phyloP scores from a whole-genome alignment of 2,888 invertebrate species.

The Ornithoptera alexandrae region DNA sequence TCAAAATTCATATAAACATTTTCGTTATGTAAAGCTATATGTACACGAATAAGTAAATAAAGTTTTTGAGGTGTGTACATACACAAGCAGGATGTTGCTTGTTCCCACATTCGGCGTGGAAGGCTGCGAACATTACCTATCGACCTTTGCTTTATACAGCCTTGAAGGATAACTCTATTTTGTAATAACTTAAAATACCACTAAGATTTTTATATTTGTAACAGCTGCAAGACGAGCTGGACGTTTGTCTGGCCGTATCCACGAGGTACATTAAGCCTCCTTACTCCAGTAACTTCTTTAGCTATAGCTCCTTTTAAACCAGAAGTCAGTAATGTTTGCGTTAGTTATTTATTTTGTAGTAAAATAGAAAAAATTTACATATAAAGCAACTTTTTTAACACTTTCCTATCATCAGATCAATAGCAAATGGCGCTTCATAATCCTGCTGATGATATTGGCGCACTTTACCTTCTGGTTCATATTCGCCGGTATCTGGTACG shows the following conservation, averaged over 20 bases:
- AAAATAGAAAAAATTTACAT: no score
- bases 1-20: background rate
- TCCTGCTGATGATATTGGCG: conserved; percentile 81
- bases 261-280: no score
- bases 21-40: background rate
- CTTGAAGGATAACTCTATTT: background rate
- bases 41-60: background rate
- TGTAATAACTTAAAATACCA: background rate
- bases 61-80: background rate
- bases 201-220: background rate
- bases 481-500: conserved; percentile 89
- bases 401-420: conserved; percentile 74
- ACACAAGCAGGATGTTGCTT: background rate
- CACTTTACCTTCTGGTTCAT: conserved; percentile 88
- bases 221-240: no score
- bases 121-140: background rate
- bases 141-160: background rate
- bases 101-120: background rate
- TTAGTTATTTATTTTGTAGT: no score
- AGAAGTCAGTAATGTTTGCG: no score
- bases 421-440: conserved; percentile 86
- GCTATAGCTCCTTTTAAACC: no score
- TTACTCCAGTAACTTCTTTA: no score
- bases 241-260: no score
- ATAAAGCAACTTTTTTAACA: no score